Evolutionary conservation across 2,888 invertebrate genomes (phyloP).

Genomic region (Ochropleura leucogaster): DNA sequence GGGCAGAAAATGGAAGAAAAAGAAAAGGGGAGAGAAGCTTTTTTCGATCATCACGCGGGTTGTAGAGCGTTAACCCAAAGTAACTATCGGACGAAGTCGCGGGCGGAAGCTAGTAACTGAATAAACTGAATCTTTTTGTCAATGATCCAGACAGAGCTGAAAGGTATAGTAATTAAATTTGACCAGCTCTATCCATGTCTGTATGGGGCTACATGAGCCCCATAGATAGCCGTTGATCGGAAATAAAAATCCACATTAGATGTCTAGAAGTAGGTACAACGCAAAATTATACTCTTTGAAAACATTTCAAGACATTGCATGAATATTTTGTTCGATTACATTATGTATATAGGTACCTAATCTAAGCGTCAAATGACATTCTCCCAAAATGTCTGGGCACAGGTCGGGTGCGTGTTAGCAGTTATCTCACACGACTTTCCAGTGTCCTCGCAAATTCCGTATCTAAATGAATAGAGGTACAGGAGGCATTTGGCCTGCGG

Average conservation of each 20-base stretch:
- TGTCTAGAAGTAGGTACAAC: not conserved
- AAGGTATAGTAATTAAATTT: not conserved
- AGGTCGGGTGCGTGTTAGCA: conserved; percentile 8
- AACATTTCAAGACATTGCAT: not conserved
- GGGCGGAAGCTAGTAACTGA: no score
- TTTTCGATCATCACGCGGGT: no score
- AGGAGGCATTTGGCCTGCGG: no score
- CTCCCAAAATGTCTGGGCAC: conserved; percentile 6
- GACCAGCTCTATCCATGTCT: not conserved
- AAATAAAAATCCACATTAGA: not conserved
- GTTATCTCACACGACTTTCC: conserved; percentile 14
- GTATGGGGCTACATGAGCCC: no score
- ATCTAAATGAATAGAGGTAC: no score
- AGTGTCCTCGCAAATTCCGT: not conserved
- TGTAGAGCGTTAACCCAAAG: no score
- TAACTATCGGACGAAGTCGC: no score
- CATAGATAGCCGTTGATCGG: not conserved
- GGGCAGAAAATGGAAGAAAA: no score
- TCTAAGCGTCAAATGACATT: not conserved
- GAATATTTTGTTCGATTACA: not conserved
- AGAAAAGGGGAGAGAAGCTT: no score
- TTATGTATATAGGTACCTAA: not conserved
- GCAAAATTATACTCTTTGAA: not conserved
- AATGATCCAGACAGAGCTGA: not conserved
- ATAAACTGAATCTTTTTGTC: not conserved